Percentiles rank a stretch among this genome's conserved stretches.
Conservation (phyloP, 2,797 vertebrate species). For the Vipera ursinii region DNA sequence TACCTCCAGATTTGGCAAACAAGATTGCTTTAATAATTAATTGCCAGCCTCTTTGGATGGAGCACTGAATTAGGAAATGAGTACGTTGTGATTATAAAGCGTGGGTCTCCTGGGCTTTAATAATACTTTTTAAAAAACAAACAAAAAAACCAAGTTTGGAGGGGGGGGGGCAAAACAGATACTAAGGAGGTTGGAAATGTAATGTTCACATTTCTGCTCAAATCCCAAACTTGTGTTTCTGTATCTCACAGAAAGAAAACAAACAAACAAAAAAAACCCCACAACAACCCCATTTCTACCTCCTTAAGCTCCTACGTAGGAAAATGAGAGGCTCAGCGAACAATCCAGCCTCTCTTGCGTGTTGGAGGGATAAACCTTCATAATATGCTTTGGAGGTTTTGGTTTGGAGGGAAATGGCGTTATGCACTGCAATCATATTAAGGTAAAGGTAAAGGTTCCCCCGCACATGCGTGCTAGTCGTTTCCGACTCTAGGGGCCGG, state of each 20-base stretch:
- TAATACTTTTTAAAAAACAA: neutral
- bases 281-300: neutral
- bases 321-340: conserved; percentile 22
- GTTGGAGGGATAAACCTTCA: neutral
- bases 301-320: neutral
- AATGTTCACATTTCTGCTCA: neutral
- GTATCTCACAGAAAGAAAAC: neutral
- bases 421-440: neutral
- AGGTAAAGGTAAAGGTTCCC: too few species aligned
- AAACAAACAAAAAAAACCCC: neutral
- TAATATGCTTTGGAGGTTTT: neutral
- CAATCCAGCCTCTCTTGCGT: neutral
- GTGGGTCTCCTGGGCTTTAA: neutral
- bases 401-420: neutral
- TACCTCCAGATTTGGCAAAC: neutral
- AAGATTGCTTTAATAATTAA: conserved; percentile 25
- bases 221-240: neutral
- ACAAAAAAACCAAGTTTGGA: too few species aligned
- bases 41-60: conserved; percentile 32
- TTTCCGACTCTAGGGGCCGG: too few species aligned
- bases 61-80: neutral
- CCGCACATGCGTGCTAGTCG: too few species aligned
- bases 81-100: neutral
- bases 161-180: neutral
- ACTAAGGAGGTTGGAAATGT: neutral